These are phyloP conservation scores for Drosophila nr. perissopoda DNA, from an alignment of 2,888 invertebrate species.

Conservation along the genomic window DNA sequence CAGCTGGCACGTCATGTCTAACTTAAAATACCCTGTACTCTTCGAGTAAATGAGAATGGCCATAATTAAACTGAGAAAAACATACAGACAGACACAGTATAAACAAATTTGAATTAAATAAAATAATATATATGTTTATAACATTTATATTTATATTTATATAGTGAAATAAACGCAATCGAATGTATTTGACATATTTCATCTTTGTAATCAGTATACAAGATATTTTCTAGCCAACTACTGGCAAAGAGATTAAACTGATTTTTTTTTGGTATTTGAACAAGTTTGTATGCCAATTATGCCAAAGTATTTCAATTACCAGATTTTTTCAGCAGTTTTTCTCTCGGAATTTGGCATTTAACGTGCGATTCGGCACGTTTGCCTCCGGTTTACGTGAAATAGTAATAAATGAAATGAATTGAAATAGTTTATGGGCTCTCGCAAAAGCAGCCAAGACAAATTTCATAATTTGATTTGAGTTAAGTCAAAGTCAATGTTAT, in stretches of 20 bases:
- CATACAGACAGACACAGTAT: neutral
- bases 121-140: neutral
- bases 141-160: neutral
- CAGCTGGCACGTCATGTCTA: conserved; percentile 40
- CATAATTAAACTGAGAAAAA: neutral
- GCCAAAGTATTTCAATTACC: conserved; percentile 70
- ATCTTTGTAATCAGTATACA: neutral
- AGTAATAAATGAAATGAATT: conserved; percentile 36
- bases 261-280: conserved; percentile 27
- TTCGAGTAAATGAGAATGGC: neutral
- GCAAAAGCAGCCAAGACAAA: conserved; percentile 34
- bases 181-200: neutral
- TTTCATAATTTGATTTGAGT: conserved; percentile 52
- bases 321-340: conserved; percentile 44
- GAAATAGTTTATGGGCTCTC: conserved; percentile 36
- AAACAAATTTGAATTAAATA: too few species aligned
- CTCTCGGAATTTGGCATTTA: conserved; percentile 39
- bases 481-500: conserved; percentile 59
- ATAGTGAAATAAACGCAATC: neutral
- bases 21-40: conserved; percentile 23
- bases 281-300: conserved; percentile 63
- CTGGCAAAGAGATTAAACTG: neutral
- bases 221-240: neutral
- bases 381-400: conserved; percentile 42
- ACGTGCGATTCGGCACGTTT: conserved; percentile 63